Evolutionary conservation across 2,113 vertebrate species (phyloP).

Genomic region (Greenwoodochromis staneri): DNA sequence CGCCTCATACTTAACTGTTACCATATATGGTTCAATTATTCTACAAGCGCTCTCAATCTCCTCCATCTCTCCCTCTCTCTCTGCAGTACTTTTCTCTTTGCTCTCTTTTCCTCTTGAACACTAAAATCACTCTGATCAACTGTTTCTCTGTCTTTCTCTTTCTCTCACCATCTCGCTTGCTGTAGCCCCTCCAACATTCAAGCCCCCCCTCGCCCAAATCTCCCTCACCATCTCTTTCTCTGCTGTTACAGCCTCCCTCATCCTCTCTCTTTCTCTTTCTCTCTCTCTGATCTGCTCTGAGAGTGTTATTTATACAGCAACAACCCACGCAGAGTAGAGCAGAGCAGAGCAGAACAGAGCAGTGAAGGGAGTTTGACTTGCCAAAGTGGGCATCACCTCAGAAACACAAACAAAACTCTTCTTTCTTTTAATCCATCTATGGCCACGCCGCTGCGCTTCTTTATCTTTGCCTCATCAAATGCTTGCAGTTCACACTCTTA

Average conservation of each 20-base stretch:
- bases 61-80: not conserved
- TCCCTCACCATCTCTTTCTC: conserved; percentile 3
- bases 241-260: conserved; percentile 7
- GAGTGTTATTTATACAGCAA: conserved; percentile 72
- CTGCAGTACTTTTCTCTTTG: not conserved
- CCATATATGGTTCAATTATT: conserved; percentile 64
- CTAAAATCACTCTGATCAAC: conserved; percentile 50
- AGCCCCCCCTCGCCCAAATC: not conserved
- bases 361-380: conserved; percentile 59
- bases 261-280: conserved; percentile 5
- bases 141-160: conserved; percentile 5
- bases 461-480: conserved; percentile 4
- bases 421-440: conserved; percentile 18
- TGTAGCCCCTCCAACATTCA: not conserved
- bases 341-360: conserved; percentile 49
- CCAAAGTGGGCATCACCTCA: conserved; percentile 66
- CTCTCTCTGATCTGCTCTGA: conserved; percentile 59
- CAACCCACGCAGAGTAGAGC: conserved; percentile 62
- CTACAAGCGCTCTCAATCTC: conserved; percentile 31
- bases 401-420: conserved; percentile 45
- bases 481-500: not conserved
- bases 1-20: conserved; percentile 38
- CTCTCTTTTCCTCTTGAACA: conserved; percentile 21
- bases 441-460: not conserved
- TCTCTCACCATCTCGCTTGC: not conserved